Evolutionary conservation across 1,140 invertebrate species (phyloP).

Genomic region (Grapholita molesta): DNA sequence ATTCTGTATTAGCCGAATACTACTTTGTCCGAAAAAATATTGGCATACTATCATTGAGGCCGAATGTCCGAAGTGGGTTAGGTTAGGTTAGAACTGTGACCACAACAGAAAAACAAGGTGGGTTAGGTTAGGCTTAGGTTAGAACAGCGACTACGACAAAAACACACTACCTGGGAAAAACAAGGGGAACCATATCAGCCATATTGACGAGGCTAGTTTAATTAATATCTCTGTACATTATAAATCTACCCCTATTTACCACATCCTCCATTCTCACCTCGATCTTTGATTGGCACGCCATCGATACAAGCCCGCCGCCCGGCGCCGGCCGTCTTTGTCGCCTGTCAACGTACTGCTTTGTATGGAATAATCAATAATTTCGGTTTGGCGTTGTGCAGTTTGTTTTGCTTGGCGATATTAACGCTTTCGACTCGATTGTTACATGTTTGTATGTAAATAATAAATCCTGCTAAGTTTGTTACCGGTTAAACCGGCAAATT

Average conservation of each 20-base stretch:
- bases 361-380: slow-evolving; percentile 20
- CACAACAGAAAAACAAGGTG: no score
- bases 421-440: not conserved
- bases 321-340: slow-evolving; percentile 34
- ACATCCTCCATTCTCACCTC: not conserved
- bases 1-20: no score
- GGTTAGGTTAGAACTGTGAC: no score
- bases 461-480: no score
- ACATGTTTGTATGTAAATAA: not conserved
- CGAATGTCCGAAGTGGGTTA: no score
- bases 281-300: slow-evolving; percentile 42
- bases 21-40: no score
- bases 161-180: no score
- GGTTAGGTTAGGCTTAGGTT: no score
- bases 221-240: not conserved
- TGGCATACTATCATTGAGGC: no score
- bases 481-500: not conserved
- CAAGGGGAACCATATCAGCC: no score
- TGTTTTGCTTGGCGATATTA: not conserved
- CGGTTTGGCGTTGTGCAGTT: not conserved
- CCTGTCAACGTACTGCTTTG: slow-evolving; percentile 22
- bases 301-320: slow-evolving; percentile 38
- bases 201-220: not conserved
- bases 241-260: not conserved
- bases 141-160: no score